Percentiles rank a stretch among this genome's conserved stretches.
These are phyloP conservation scores for Halesus radiatus DNA, from an alignment of 1,140 invertebrate species.

Conservation along the genomic window DNA sequence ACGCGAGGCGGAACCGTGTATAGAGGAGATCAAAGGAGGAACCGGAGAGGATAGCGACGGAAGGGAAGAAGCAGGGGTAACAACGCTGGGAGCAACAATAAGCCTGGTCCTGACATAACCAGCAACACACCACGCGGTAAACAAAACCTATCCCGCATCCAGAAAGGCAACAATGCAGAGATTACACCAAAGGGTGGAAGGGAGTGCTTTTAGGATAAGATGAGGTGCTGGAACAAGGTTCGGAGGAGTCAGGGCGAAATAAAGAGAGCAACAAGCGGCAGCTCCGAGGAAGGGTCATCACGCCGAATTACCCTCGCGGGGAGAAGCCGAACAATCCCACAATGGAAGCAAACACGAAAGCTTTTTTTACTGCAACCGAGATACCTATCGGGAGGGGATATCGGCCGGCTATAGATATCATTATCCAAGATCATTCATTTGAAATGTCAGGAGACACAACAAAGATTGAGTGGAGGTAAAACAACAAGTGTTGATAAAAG, in stretches of 20 bases:
- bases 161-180: not conserved
- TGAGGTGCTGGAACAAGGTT: not conserved
- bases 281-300: slow-evolving; percentile 30
- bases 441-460: not conserved
- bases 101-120: slow-evolving; percentile 2
- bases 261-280: slow-evolving; percentile 25
- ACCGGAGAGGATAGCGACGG: not conserved
- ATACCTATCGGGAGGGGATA: not conserved
- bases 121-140: not conserved
- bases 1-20: slow-evolving; percentile 35
- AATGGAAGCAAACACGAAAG: slow-evolving; percentile 4
- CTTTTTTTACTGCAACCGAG: not conserved
- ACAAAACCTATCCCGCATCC: not conserved
- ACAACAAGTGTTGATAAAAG: not conserved
- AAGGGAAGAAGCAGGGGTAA: slow-evolving; percentile 13
- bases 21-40: slow-evolving; percentile 29
- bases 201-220: not conserved
- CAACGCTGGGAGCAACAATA: slow-evolving; percentile 31
- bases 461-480: not conserved
- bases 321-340: not conserved
- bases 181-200: not conserved
- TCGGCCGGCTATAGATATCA: not conserved
- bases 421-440: slow-evolving; percentile 20
- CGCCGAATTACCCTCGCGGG: slow-evolving; percentile 21
- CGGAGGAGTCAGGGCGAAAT: not conserved